phyloP scores from a whole-genome alignment of 2,113 vertebrate genomes.

The Ammospiza caudacuta region DNA sequence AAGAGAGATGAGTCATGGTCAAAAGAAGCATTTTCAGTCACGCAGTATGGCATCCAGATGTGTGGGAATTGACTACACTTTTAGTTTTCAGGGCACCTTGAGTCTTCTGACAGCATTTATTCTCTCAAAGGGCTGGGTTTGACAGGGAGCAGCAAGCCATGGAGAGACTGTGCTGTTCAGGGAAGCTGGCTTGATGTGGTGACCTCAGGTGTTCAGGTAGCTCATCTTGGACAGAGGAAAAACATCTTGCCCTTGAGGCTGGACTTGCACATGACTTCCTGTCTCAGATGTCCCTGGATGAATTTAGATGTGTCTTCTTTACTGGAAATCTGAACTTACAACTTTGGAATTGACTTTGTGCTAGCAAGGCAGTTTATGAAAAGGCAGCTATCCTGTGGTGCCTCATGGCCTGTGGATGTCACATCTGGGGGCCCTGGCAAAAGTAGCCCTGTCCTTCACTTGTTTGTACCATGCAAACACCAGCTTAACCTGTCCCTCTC shows the following conservation, averaged over 20 bases:
- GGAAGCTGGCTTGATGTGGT: background rate
- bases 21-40: slow-evolving; percentile 3
- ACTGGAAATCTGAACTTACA: background rate
- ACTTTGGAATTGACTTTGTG: background rate
- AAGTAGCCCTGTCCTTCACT: background rate
- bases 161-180: background rate
- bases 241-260: background rate
- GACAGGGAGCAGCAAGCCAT: background rate
- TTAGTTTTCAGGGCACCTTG: background rate
- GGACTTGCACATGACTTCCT: background rate
- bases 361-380: background rate
- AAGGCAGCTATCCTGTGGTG: background rate
- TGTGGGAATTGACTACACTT: background rate
- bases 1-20: slow-evolving; percentile 26
- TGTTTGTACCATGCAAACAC: background rate
- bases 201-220: background rate
- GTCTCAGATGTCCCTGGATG: background rate
- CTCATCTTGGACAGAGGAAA: background rate
- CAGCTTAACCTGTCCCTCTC: background rate
- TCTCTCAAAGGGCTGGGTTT: background rate
- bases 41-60: slow-evolving; percentile 22
- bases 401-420: background rate
- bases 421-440: background rate
- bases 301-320: background rate
- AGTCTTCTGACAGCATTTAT: background rate